Base-by-base conservation (phyloP, 2,113 vertebrate species). In the Chionomys nivalis region DNA sequence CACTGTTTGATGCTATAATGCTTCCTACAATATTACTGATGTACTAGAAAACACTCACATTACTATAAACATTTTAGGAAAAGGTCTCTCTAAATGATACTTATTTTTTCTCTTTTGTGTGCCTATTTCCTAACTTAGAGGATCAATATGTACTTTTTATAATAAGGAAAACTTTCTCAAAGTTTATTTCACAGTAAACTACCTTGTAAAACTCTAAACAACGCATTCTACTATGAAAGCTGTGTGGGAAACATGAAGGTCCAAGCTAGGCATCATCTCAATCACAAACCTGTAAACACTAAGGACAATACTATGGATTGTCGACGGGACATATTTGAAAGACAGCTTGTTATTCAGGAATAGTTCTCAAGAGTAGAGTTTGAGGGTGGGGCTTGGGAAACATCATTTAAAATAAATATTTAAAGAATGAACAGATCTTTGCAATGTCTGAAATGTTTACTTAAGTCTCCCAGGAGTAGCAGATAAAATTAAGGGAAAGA, bases 391-490 rank as follows among this genome's bases (percentile, higher is more conserved):
- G 6, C 8, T 33, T 76, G 31, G 11, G 77, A 95, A 95, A 88
- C 23, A 55, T 58, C 73, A 73, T 49, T 97, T 78, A 78, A 93
- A 93, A 94, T n/a, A 66, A 88, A 85, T 47, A 77, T 70, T n/a
- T 91, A 89, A 91, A 58, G 58, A 86, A 94, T 47, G 7, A 92
- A 7, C 36, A 72, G 93, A 93, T 55, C 63, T 96, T 33, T 91
- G 4, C 47, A 42, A 87, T 94, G 36, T 89, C 79, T 91, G 75
- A 95, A 94, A 87, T 89, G 68, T 58, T 91, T 96, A 90, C 44
- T 86, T 78, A 78, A 73, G 55, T 91, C 33, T 89, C 55, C 61
- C 70, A 49, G 8, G 83, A 87, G 24, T 75, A 24, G 52, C 49
- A 16, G 49, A 55, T 87, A 83, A 77, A 96, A 91, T 89, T 72